Percentiles rank a stretch among this genome's conserved stretches.
phyloP scores from a whole-genome alignment of 1,140 invertebrate species.

The Berghia stephanieae region DNA sequence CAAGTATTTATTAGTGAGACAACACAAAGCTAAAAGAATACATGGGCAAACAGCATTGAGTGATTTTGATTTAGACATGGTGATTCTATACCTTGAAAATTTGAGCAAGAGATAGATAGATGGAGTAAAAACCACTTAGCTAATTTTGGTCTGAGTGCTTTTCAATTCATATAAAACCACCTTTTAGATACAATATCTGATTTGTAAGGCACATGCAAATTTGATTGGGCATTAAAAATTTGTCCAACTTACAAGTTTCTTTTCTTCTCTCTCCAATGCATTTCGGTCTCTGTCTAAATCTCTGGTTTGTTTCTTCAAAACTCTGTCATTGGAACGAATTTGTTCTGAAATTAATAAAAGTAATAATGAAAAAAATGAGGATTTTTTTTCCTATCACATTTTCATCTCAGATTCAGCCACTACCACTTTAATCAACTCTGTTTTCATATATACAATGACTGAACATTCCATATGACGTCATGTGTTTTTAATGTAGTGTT shows the following conservation, averaged over 20 bases:
- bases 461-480: not conserved
- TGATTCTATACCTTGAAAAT: too few species aligned
- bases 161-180: not conserved
- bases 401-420: too few species aligned
- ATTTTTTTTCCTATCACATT: not conserved
- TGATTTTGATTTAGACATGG: too few species aligned
- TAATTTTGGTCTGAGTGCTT: too few species aligned
- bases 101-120: too few species aligned
- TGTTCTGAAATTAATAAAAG: constrained; percentile 74
- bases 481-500: not conserved
- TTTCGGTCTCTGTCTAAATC: constrained; percentile 84
- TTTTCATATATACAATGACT: not conserved
- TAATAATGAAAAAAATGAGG: not conserved
- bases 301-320: constrained; percentile 80
- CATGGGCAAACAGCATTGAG: too few species aligned
- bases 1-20: too few species aligned
- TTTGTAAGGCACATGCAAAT: not conserved
- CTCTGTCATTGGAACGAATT: constrained; percentile 82
- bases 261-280: constrained; percentile 86
- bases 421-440: too few species aligned
- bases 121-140: too few species aligned
- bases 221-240: not conserved
- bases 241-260: constrained; percentile 77
- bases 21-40: too few species aligned
- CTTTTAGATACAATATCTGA: not conserved